phyloP scores from a whole-genome alignment of 2,113 vertebrate species.

The Raphicerus campestris region DNA sequence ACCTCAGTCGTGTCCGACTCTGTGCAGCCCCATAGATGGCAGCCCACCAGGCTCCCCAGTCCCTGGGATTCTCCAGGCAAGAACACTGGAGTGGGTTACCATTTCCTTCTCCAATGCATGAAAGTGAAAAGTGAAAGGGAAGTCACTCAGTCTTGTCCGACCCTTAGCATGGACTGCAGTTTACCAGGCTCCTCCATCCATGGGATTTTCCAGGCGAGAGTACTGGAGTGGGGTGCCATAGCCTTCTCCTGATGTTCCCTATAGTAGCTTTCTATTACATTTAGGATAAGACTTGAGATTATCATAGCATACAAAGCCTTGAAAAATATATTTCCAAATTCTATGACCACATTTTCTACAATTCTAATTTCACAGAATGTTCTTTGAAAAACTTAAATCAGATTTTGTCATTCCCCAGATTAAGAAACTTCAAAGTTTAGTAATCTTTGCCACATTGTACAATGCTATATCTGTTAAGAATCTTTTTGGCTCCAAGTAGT shows the following conservation, averaged over 20 bases:
- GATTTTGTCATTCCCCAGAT: conserved; percentile 4
- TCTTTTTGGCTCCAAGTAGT: conserved; percentile 22
- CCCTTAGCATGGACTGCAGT: too few species aligned
- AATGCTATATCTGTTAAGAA: not conserved
- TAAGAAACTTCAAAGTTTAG: conserved; percentile 25
- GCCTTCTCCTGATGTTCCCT: not conserved
- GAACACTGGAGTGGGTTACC: too few species aligned
- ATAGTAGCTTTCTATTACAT: not conserved
- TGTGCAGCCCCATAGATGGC: too few species aligned
- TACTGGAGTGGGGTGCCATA: too few species aligned
- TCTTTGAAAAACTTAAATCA: conserved; percentile 34
- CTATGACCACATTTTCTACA: not conserved
- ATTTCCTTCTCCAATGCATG: too few species aligned
- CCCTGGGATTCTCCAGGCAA: too few species aligned
- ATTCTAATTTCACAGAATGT: not conserved
- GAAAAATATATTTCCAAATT: not conserved
- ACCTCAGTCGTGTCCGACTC: too few species aligned
- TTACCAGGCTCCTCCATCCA: too few species aligned
- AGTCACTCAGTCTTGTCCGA: too few species aligned
- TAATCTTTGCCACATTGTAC: conserved; percentile 40
- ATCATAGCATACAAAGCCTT: not conserved
- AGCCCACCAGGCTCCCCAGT: too few species aligned
- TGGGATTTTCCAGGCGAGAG: too few species aligned
- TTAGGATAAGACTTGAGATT: not conserved
- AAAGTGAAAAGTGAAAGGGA: too few species aligned